phyloP scores from a whole-genome alignment of 1,140 invertebrate species.

The Cotesia typhae region DNA sequence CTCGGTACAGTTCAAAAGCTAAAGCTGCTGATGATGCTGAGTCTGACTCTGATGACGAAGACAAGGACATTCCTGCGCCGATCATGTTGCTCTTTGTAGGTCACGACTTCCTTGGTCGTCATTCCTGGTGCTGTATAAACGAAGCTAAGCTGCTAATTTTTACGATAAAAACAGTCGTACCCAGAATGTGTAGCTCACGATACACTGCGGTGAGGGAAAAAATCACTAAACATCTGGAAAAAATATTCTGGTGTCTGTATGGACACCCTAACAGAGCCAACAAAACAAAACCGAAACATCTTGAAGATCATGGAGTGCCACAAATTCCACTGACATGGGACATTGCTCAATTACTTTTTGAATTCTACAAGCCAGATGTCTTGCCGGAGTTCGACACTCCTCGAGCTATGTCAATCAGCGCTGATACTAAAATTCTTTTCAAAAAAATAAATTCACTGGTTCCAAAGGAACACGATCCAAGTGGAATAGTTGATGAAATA shows the following conservation, averaged over 20 bases:
- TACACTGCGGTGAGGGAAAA: constrained; percentile 64
- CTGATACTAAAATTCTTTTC: constrained; percentile 81
- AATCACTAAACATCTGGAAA: constrained; percentile 81
- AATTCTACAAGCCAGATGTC: constrained; percentile 82
- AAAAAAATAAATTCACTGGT: constrained; percentile 78
- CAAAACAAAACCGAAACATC: constrained; percentile 75
- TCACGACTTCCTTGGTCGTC: constrained; percentile 84
- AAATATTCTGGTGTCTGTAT: constrained; percentile 90
- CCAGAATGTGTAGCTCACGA: constrained; percentile 71
- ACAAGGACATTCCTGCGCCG: constrained; percentile 76
- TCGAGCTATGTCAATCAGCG: constrained; percentile 74
- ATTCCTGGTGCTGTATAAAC: constrained; percentile 79
- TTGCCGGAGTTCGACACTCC: constrained; percentile 87
- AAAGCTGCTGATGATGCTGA: constrained; percentile 45
- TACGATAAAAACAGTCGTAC: constrained; percentile 77
- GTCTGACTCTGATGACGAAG: constrained; percentile 64
- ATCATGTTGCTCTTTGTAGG: constrained; percentile 82
- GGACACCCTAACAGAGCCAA: constrained; percentile 77
- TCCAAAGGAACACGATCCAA: constrained; percentile 74
- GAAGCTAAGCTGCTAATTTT: constrained; percentile 82
- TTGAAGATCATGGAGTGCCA: constrained; percentile 82
- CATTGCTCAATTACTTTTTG: constrained; percentile 79
- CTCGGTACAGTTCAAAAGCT: constrained; percentile 46
- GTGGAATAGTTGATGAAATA: constrained; percentile 69
- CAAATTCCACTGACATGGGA: constrained; percentile 81